Conservation (phyloP, 2,113 vertebrate species). For the Menidia beryllina region DNA sequence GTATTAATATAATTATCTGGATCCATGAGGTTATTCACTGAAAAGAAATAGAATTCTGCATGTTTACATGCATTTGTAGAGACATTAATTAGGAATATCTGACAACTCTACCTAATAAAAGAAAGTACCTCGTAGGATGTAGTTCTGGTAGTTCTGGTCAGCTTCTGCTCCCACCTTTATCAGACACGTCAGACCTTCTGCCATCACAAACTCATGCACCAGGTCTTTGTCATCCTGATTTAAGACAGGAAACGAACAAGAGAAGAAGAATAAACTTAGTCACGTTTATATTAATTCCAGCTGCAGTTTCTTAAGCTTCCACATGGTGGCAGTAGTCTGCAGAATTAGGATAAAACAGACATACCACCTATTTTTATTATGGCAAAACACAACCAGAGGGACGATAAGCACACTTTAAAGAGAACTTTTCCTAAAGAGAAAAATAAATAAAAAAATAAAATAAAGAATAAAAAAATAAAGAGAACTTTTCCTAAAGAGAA, state of each 20-base stretch:
- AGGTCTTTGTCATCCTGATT: slow-evolving; percentile 96
- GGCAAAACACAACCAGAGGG: not conserved
- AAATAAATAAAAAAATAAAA: no score
- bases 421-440: no score
- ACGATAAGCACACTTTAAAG: not conserved
- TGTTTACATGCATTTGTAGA: no score
- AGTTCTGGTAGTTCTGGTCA: slow-evolving; percentile 98
- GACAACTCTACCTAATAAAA: no score
- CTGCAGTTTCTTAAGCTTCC: slow-evolving; percentile 18
- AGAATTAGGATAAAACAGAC: not conserved
- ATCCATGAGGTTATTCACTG: no score
- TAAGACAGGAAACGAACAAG: not conserved
- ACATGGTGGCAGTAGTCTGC: slow-evolving; percentile 60
- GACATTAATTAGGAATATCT: no score
- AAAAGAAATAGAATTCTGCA: no score
- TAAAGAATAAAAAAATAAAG: no score
- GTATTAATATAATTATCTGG: no score
- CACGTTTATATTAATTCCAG: not conserved
- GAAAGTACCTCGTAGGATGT: slow-evolving; percentile 96
- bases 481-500: not conserved
- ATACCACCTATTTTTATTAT: not conserved
- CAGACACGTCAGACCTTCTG: slow-evolving; percentile 94
- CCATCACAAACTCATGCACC: slow-evolving; percentile 96
- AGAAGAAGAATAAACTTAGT: not conserved
- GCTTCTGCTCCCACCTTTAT: slow-evolving; percentile 96